These are phyloP conservation scores for Diabrotica undecimpunctata DNA, from an alignment of 1,140 invertebrate genomes.

Conservation along the genomic window DNA sequence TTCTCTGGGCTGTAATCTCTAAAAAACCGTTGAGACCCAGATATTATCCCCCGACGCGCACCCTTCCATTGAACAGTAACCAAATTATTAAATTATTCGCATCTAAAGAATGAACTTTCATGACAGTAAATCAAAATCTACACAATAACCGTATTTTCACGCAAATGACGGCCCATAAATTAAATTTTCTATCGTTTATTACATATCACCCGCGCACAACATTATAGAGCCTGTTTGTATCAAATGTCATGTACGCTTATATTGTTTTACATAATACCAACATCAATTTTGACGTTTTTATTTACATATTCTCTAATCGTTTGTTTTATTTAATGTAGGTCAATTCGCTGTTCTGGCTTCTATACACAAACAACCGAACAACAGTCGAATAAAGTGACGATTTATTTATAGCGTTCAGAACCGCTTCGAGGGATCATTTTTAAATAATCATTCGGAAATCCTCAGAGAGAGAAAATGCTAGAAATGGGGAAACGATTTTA, in stretches of 20 bases:
- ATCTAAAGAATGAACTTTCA: not conserved
- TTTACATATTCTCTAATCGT: constrained; percentile 2
- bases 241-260: constrained; percentile 2
- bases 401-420: not conserved
- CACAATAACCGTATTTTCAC: not conserved
- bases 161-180: not conserved
- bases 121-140: not conserved
- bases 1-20: too few relatives aligned
- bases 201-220: not conserved
- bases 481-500: too few relatives aligned
- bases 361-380: not conserved
- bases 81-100: not conserved
- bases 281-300: constrained; percentile 2
- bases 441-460: too few relatives aligned
- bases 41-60: too few relatives aligned
- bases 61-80: too few relatives aligned
- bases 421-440: too few relatives aligned
- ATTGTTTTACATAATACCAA: not conserved
- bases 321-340: constrained; percentile 3
- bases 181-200: not conserved
- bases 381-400: not conserved
- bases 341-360: not conserved
- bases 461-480: too few relatives aligned
- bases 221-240: constrained; percentile 1
- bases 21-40: too few relatives aligned